These are phyloP conservation scores for Sceloporus undulatus DNA, from an alignment of 2,113 vertebrate species.

Conservation along the genomic window DNA sequence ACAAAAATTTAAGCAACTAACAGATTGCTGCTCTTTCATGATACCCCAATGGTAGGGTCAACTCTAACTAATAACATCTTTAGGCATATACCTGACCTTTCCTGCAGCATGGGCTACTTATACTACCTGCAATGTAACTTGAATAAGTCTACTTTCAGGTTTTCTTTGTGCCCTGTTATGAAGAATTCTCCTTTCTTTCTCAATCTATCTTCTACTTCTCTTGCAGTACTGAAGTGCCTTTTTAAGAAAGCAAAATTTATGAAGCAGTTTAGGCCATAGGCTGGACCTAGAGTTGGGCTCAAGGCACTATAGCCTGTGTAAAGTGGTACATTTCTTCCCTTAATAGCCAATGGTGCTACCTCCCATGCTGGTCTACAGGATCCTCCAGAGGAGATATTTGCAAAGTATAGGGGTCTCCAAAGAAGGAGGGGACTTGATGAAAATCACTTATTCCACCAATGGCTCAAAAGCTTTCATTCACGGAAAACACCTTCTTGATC, in stretches of 20 bases:
- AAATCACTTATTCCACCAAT: neutral
- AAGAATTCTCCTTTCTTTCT: neutral
- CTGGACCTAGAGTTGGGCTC: neutral
- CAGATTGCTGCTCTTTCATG: no score
- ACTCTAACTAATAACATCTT: neutral
- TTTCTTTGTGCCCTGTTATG: neutral
- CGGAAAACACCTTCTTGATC: neutral
- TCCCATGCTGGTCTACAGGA: neutral
- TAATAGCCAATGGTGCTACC: neutral
- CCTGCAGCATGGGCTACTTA: neutral
- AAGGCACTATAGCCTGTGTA: neutral
- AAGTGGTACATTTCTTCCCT: neutral
- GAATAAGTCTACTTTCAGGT: no score
- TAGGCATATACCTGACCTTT: neutral
- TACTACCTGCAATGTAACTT: neutral
- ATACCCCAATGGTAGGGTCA: no score
- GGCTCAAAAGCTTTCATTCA: neutral
- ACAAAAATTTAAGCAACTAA: no score
- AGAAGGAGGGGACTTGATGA: neutral
- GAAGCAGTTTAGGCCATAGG: neutral
- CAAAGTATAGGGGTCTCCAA: neutral
- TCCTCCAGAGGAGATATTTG: neutral
- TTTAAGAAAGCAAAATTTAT: no score
- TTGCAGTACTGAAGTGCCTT: neutral
- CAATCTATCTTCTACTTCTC: neutral